Conservation (phyloP, 2,113 vertebrate genomes). For the Perca flavescens region DNA sequence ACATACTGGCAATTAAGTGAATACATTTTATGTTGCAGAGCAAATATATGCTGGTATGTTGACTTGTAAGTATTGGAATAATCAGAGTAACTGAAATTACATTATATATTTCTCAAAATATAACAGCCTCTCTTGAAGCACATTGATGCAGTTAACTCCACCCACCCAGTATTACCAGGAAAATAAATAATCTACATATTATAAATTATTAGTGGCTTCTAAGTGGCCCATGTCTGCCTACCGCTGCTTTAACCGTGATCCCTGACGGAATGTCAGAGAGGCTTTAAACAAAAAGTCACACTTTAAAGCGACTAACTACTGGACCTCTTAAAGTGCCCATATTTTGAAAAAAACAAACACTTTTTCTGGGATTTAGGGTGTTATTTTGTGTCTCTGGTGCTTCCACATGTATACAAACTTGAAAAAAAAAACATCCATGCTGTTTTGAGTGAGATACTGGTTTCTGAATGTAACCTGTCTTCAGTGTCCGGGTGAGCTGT, state of each 20-base stretch:
- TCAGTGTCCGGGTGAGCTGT: too few relatives aligned
- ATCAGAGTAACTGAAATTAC: neutral
- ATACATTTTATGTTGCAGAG: neutral
- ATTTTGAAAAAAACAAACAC: too few relatives aligned
- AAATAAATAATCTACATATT: neutral
- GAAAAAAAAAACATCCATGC: too few relatives aligned
- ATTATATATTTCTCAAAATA: neutral
- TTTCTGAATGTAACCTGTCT: too few relatives aligned
- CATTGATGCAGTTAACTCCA: neutral
- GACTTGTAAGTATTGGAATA: neutral
- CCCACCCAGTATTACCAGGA: neutral
- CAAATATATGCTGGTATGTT: neutral
- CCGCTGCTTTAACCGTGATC: conserved; percentile 30
- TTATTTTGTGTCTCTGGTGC: too few relatives aligned
- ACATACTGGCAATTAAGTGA: neutral
- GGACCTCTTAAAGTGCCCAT: conserved; percentile 13
- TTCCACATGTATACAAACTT: too few relatives aligned
- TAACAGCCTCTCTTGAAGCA: neutral
- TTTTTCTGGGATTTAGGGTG: too few relatives aligned
- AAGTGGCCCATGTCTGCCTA: neutral
- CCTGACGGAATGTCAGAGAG: conserved; percentile 38
- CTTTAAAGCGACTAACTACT: conserved; percentile 48
- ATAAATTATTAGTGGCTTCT: neutral
- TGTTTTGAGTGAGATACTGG: too few relatives aligned
- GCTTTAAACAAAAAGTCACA: conserved; percentile 27